Evolutionary conservation across 1,140 invertebrate species (phyloP), one percentile per base, ranked within the genome.

Genomic region (Drosophila parabipectinata): DNA sequence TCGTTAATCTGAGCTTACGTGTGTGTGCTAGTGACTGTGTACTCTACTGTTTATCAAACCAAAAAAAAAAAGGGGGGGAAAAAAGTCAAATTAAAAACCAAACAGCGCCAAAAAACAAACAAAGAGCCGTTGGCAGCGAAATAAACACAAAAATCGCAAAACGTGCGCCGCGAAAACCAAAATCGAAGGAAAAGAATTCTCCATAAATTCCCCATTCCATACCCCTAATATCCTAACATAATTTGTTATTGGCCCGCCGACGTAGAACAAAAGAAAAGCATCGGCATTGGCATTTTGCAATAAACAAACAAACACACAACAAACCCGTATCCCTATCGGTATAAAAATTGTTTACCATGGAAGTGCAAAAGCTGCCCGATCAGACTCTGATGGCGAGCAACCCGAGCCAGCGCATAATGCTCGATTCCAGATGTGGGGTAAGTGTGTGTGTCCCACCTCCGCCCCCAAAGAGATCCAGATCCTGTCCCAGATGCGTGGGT

Each of bases 401-500:
- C 9, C 45, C 69, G 53, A 37, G 55, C 58, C 51, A 79, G 69
- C 61, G 71, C 34, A 66, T 63, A 39, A 87, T 87, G 72, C 77
- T 83, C 56, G 89, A 91, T 34, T 72, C 81, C 54, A 62, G 89
- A 77, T 91, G 84, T 72, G 81, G 80, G 88, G 89, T 91, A 89
- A 91, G 89, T 90, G 63, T 52, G 63, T 52, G 72, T 44, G 41
- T 12, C 41, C 14, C 8, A 37, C 34, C 41, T 18, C 55, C 28
- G 26, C 48, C n/a, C 54, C 14, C 44, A 30, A 30, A 15, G 2
- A 4, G 24, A 51, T 4, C 4, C 6, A 15, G 6, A 24, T 7
- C 21, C 18, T 21, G 37, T 30, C 52, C 50, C 30, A 10, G 28
- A 44, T 18, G 44, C 50, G 37, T 63, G 60, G 45, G 48, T 15